These are phyloP conservation scores for Drosophila vallismaia DNA, from an alignment of 2,888 invertebrate species.

Conservation along the genomic window DNA sequence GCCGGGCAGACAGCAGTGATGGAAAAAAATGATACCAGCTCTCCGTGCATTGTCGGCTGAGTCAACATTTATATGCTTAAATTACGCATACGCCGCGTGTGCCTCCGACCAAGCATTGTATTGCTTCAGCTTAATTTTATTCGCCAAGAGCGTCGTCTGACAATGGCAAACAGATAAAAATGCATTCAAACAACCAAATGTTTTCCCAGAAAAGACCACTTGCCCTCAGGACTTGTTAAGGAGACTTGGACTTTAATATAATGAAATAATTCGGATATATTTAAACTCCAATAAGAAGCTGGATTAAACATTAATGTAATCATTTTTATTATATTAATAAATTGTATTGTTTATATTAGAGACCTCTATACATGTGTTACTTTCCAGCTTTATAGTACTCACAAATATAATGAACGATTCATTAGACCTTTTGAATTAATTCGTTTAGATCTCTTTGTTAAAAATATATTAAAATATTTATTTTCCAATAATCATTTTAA, in stretches of 20 bases:
- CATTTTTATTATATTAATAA: too few species aligned
- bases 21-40: slow-evolving; percentile 8
- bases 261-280: neutral
- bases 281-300: too few species aligned
- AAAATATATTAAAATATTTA: too few species aligned
- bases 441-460: too few species aligned
- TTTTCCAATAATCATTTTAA: too few species aligned
- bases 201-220: neutral
- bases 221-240: neutral
- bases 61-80: slow-evolving; percentile 40
- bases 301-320: too few species aligned
- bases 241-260: slow-evolving; percentile 1
- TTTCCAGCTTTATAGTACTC: too few species aligned
- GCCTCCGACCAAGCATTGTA: slow-evolving; percentile 11
- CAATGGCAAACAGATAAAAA: slow-evolving; percentile 26
- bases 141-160: slow-evolving; percentile 29
- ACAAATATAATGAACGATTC: too few species aligned
- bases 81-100: slow-evolving; percentile 42
- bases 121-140: slow-evolving; percentile 44
- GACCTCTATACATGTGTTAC: too few species aligned
- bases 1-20: slow-evolving; percentile 5
- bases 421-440: too few species aligned
- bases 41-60: slow-evolving; percentile 24
- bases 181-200: slow-evolving; percentile 1
- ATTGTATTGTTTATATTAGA: too few species aligned